These are phyloP conservation scores for Drosophila insularis DNA, from an alignment of 1,140 invertebrate species.

Conservation along the genomic window DNA sequence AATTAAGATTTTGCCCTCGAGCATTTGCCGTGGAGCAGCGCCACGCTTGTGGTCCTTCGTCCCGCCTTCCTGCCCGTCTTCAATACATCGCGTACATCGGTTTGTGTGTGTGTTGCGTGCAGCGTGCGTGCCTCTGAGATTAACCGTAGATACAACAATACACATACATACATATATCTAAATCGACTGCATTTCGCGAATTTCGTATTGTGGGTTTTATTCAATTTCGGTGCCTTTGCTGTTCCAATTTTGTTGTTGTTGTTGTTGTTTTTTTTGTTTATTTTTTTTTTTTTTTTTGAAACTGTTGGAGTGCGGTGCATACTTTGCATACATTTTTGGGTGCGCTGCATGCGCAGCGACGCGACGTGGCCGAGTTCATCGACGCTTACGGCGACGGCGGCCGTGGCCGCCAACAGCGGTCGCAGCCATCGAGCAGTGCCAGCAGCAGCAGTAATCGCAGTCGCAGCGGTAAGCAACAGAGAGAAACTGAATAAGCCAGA, in stretches of 20 bases:
- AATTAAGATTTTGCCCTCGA: constrained; percentile 10
- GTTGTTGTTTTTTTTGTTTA: background rate
- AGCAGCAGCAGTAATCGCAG: constrained; percentile 71
- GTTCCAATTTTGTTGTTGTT: constrained; percentile 8
- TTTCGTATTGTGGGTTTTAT: background rate
- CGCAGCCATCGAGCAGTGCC: constrained; percentile 60
- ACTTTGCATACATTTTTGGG: background rate
- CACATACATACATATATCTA: constrained; percentile 10
- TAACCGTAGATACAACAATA: constrained; percentile 27
- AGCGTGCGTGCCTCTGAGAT: background rate
- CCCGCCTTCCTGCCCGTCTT: background rate
- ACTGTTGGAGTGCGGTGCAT: constrained; percentile 12
- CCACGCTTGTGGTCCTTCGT: background rate
- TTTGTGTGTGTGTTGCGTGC: background rate
- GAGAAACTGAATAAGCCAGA: no score
- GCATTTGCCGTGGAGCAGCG: background rate
- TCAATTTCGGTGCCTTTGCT: no score
- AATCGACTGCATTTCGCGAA: background rate
- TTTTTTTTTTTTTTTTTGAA: no score
- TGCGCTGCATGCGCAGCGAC: constrained; percentile 26
- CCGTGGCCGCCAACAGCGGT: constrained; percentile 40
- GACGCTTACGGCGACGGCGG: constrained; percentile 44
- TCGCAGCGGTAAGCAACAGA: constrained; percentile 55
- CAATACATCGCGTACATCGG: background rate
- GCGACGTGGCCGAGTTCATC: constrained; percentile 52